These are phyloP conservation scores for Terebella lapidaria DNA, from an alignment of 2,888 invertebrate genomes.

Conservation along the genomic window DNA sequence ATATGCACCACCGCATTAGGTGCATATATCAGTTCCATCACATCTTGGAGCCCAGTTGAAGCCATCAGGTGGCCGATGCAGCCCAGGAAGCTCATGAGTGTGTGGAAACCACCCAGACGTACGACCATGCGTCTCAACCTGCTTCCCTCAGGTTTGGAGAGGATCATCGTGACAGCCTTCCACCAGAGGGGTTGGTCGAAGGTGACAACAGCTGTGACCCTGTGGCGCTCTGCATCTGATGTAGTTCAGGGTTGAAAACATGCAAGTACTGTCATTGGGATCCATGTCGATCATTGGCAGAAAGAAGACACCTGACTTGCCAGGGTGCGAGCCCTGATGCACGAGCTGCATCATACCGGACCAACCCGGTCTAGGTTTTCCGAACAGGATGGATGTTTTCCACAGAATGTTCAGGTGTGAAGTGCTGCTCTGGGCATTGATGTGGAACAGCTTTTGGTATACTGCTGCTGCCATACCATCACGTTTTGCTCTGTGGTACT, in stretches of 20 bases:
- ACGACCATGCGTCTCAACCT: constrained; percentile 16
- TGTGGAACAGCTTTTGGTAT: background rate
- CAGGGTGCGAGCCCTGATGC: constrained; percentile 19
- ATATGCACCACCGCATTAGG: constrained; percentile 23
- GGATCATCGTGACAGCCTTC: constrained; percentile 21
- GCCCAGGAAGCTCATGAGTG: constrained; percentile 27
- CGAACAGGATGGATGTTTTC: background rate
- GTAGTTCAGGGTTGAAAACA: constrained; percentile 22
- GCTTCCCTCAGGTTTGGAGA: constrained; percentile 9
- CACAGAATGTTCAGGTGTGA: background rate
- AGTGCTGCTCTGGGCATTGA: background rate
- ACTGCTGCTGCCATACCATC: background rate
- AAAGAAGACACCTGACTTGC: constrained; percentile 23
- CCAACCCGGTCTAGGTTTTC: constrained; percentile 1
- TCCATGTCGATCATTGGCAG: constrained; percentile 28
- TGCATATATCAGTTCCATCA: constrained; percentile 22
- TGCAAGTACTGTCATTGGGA: constrained; percentile 24
- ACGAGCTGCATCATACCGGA: constrained; percentile 5
- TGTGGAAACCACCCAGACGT: constrained; percentile 24
- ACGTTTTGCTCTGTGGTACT: background rate
- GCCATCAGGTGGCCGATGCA: constrained; percentile 27
- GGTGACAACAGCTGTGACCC: constrained; percentile 23
- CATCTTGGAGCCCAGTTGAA: constrained; percentile 24
- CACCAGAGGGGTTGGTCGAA: constrained; percentile 27
- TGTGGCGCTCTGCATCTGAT: constrained; percentile 16